These are phyloP conservation scores for Limnephilus marmoratus DNA, from an alignment of 2,888 invertebrate genomes.

Conservation along the genomic window DNA sequence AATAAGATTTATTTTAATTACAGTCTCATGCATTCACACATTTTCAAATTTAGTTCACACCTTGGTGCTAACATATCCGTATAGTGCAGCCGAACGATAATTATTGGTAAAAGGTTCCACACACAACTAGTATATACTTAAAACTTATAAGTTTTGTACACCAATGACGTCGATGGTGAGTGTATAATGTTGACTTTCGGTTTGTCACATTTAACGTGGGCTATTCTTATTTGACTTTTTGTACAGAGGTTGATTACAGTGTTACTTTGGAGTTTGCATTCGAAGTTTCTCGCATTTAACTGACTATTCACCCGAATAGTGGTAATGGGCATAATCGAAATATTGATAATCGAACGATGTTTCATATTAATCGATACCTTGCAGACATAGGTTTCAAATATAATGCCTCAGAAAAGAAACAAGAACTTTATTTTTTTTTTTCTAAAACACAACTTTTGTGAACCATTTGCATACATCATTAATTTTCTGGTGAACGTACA, in stretches of 20 bases:
- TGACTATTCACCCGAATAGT: too few relatives aligned
- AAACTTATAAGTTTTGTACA: not conserved
- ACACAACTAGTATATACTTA: not conserved
- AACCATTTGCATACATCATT: too few relatives aligned
- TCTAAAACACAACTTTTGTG: too few relatives aligned
- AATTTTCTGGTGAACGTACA: too few relatives aligned
- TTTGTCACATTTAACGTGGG: not conserved
- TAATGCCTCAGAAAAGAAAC: too few relatives aligned
- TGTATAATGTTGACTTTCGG: not conserved
- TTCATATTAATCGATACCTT: too few relatives aligned
- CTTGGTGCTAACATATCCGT: not conserved
- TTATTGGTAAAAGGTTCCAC: not conserved
- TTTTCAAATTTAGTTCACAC: not conserved
- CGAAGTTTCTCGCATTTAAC: too few relatives aligned
- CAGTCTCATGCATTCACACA: not conserved
- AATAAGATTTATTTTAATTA: not conserved
- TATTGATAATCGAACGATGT: too few relatives aligned
- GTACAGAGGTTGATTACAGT: not conserved
- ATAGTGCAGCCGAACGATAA: not conserved
- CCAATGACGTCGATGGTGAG: not conserved
- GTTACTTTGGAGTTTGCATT: too few relatives aligned
- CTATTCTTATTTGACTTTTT: not conserved
- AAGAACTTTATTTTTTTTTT: too few relatives aligned
- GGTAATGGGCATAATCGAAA: too few relatives aligned
- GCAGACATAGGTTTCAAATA: too few relatives aligned